Evolutionary conservation across 1,140 invertebrate genomes (phyloP).

Genomic region (Euschistus heros): DNA sequence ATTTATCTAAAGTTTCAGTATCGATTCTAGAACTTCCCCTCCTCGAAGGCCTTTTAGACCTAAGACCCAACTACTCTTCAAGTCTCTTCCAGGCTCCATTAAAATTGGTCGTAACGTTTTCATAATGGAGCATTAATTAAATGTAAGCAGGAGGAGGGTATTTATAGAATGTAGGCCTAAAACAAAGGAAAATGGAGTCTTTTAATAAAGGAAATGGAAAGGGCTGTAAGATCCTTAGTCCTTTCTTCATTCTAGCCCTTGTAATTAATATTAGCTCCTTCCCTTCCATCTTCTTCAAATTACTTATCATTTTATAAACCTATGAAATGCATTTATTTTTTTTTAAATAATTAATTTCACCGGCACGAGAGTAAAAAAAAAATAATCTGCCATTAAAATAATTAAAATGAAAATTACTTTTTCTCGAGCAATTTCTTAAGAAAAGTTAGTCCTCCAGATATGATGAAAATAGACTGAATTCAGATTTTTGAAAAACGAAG

Average conservation of each 20-base stretch:
- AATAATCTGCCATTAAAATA: too few relatives aligned
- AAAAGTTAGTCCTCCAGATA: too few relatives aligned
- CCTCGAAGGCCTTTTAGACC: too few relatives aligned
- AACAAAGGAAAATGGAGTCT: slow-evolving; percentile 13
- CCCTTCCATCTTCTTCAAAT: slow-evolving; percentile 3
- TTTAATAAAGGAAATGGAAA: slow-evolving; percentile 16
- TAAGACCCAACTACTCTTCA: too few relatives aligned
- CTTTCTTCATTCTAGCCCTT: slow-evolving; percentile 10
- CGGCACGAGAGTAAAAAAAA: too few relatives aligned
- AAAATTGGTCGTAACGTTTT: not conserved
- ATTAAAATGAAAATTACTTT: too few relatives aligned
- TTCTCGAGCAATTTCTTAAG: too few relatives aligned
- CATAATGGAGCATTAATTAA: slow-evolving; percentile 13
- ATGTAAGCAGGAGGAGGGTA: not conserved
- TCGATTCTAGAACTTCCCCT: too few relatives aligned
- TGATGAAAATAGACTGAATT: too few relatives aligned
- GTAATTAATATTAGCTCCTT: slow-evolving; percentile 16
- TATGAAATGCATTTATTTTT: not conserved
- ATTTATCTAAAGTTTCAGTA: too few relatives aligned
- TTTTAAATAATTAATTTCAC: slow-evolving; percentile 1
- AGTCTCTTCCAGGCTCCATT: not conserved
- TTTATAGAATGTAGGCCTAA: slow-evolving; percentile 9
- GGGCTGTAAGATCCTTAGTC: not conserved
- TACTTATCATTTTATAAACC: slow-evolving; percentile 2
- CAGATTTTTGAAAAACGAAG: too few relatives aligned